Percentiles rank a stretch among this genome's conserved stretches.
Evolutionary conservation across 2,113 vertebrate genomes (phyloP).

Genomic region (Hydropotes inermis): DNA sequence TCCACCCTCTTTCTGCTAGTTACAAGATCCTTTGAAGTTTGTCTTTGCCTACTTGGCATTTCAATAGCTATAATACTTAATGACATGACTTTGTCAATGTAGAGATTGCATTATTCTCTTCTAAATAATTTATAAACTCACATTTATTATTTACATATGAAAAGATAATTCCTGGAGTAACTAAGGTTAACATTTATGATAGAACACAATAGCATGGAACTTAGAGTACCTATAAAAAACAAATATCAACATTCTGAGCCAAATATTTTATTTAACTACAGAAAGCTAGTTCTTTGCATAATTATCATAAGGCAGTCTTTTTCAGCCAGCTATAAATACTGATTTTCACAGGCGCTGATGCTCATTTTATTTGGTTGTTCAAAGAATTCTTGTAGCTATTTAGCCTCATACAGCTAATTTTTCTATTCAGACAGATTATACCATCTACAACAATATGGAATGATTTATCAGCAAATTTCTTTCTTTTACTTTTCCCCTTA

Average conservation of each 20-base stretch:
- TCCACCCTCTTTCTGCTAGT: not conserved
- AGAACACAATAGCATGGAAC: not conserved
- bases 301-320: not conserved
- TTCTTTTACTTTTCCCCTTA: not conserved
- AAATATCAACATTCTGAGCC: not conserved
- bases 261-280: not conserved
- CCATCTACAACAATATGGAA: not conserved
- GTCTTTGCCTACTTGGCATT: not conserved
- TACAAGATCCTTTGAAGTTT: not conserved
- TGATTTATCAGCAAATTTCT: not conserved
- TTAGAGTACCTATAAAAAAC: not conserved
- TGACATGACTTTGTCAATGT: not conserved
- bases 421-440: not conserved
- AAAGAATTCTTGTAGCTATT: not conserved
- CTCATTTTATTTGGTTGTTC: not conserved
- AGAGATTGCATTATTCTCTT: not conserved
- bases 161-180: not conserved
- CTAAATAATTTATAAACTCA: not conserved
- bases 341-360: not conserved
- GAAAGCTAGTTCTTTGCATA: not conserved
- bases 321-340: not conserved
- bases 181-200: not conserved
- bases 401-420: not conserved
- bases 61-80: not conserved
- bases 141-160: not conserved